Percentiles rank a stretch among this genome's conserved stretches.
phyloP scores from a whole-genome alignment of 2,113 vertebrate genomes.

The Gymnarchus niloticus region DNA sequence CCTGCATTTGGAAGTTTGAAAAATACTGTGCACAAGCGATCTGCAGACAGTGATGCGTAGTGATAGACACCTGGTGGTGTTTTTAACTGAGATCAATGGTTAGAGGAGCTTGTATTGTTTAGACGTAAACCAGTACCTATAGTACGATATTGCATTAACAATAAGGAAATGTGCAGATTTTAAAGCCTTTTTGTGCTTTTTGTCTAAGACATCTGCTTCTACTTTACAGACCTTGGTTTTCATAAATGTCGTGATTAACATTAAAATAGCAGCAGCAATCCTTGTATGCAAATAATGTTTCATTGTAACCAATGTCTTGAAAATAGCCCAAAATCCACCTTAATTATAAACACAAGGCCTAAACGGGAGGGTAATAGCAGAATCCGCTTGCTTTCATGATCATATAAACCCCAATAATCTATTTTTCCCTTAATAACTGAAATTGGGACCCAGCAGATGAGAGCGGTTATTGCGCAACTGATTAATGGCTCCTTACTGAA shows the following conservation, averaged over 20 bases:
- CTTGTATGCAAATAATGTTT: neutral
- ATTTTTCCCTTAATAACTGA: slow-evolving; percentile 22
- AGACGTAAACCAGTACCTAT: neutral
- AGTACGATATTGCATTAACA: neutral
- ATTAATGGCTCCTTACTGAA: slow-evolving; percentile 44
- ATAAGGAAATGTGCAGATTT: neutral
- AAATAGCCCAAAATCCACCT: too few relatives aligned
- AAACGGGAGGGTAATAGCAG: neutral
- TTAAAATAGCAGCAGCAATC: neutral
- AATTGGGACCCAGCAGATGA: slow-evolving; percentile 25
- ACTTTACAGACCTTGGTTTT: neutral
- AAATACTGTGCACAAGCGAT: neutral
- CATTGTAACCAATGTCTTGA: neutral
- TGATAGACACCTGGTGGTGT: neutral
- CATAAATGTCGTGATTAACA: slow-evolving; percentile 1
- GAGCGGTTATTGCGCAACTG: slow-evolving; percentile 20
- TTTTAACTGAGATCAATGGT: neutral
- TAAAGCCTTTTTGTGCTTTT: neutral
- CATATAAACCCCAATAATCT: slow-evolving; percentile 12
- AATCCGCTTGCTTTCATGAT: neutral
- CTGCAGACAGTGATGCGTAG: neutral
- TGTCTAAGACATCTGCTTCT: neutral
- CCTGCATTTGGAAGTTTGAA: neutral
- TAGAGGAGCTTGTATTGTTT: neutral
- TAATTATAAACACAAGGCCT: neutral